phyloP scores from a whole-genome alignment of 2,888 invertebrate species.

The Tipula lateralis region DNA sequence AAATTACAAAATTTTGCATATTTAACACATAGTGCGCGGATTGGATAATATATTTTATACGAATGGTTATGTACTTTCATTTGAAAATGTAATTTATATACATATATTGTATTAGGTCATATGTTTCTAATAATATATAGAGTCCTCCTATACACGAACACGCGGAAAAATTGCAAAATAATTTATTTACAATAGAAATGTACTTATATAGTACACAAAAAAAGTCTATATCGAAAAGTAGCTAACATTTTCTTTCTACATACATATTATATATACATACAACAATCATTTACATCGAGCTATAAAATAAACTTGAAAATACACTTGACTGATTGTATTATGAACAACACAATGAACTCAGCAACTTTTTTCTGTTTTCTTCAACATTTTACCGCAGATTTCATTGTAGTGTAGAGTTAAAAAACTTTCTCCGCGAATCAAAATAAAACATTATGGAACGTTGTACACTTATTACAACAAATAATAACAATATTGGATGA shows the following conservation, averaged over 20 bases:
- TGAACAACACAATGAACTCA: background rate
- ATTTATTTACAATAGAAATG: background rate
- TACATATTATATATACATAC: too few relatives aligned
- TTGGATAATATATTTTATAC: background rate
- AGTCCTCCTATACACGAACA: too few relatives aligned
- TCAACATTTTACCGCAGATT: background rate
- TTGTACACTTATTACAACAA: background rate
- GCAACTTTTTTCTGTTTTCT: background rate
- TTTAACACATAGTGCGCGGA: background rate
- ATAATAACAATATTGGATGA: background rate
- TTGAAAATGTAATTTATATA: background rate
- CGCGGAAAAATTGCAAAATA: background rate
- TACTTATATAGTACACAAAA: background rate
- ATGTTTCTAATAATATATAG: background rate
- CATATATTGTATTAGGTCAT: background rate
- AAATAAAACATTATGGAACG: background rate
- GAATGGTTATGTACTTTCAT: background rate
- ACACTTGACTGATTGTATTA: background rate
- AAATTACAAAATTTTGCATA: constrained; percentile 27
- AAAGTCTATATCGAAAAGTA: background rate
- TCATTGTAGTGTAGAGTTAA: background rate
- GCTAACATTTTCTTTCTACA: background rate
- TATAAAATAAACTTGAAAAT: background rate
- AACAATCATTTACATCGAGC: background rate
- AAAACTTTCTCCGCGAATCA: background rate